A percentile compares a stretch with the other conserved stretches of the same genome.
These are phyloP conservation scores for Atherinomorus stipes DNA, from an alignment of 2,113 vertebrate species.

Conservation along the genomic window DNA sequence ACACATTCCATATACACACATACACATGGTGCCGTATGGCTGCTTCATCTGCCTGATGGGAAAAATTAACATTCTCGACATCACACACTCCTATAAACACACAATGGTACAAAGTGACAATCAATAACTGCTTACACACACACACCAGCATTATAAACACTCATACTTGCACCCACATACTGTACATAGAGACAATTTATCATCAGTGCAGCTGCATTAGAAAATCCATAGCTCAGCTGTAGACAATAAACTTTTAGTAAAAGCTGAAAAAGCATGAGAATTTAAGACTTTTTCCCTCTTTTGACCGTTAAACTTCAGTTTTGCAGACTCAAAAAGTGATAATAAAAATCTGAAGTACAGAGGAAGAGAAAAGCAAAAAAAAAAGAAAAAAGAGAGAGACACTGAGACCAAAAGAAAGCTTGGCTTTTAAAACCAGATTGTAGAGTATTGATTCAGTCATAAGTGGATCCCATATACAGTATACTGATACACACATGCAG, in stretches of 20 bases:
- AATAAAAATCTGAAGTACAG: slow-evolving; percentile 4
- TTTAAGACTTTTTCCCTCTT: slow-evolving; percentile 24
- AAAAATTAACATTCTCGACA: slow-evolving; percentile 71
- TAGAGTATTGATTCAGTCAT: slow-evolving; percentile 92
- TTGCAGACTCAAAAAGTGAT: slow-evolving; percentile 8
- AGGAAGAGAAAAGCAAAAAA: background rate
- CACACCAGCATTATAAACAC: slow-evolving; percentile 19
- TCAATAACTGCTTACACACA: slow-evolving; percentile 50
- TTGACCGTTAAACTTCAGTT: background rate
- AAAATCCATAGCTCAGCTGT: slow-evolving; percentile 23
- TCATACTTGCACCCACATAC: slow-evolving; percentile 14
- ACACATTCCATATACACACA: slow-evolving; percentile 22
- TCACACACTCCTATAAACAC: slow-evolving; percentile 66
- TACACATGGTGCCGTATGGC: slow-evolving; percentile 53
- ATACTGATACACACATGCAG: slow-evolving; percentile 84
- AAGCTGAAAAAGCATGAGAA: slow-evolving; percentile 8
- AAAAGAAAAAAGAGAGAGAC: slow-evolving; percentile 21
- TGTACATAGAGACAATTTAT: slow-evolving; percentile 34
- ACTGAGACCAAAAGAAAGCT: slow-evolving; percentile 29
- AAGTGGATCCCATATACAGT: slow-evolving; percentile 67
- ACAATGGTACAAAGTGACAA: slow-evolving; percentile 66
- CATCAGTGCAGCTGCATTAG: slow-evolving; percentile 10
- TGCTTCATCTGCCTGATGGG: slow-evolving; percentile 68
- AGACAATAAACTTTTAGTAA: slow-evolving; percentile 25
- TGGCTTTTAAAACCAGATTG: slow-evolving; percentile 93